Evolutionary conservation across 2,797 vertebrate species (phyloP), one percentile per base, ranked within the genome.

Genomic region (Thaleichthys pacificus): DNA sequence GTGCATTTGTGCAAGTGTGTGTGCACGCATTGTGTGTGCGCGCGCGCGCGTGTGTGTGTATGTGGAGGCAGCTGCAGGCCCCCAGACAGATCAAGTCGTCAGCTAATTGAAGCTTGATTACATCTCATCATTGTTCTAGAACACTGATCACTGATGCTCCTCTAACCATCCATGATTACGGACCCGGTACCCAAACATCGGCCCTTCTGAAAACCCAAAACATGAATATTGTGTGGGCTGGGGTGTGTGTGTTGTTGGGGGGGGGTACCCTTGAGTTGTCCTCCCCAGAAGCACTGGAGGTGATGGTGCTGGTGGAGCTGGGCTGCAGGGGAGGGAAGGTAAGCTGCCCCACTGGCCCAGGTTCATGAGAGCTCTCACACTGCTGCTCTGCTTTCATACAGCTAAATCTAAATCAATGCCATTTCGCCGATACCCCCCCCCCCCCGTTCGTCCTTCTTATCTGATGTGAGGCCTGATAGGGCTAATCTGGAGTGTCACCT

Each of bases 331-430:
- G 84, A 79, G 32, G 70, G 60, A 76, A 83, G 82, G 81, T 85
- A 75, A 77, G 51, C 66, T 80, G 64, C 28, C 75, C 65, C 61
- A 71, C 70, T 75, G 30, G 42, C 68, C 61, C 28, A 38, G 80
- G 90, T 93, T 94, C 91, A 90, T 86, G 86, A 89, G 80, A 77
- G 85, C 92, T 91, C 8, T 42, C 91, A 93, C 91, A 90, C 89
- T 93, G 91, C 91, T 88, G 12, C 38, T 85, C 87, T 90, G 85
- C 86, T 85, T 89, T 91, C 91, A 89, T 88, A 75, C 89, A 77
- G 54, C 90, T 88, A 91, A 93, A 93, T 79, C 90, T 92, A 93
- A 95, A 95, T 94, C 93, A 84, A 93, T 94, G 87, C 78, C 84
- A 77, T 83, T 91, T 81, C 86, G 88, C 88, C 83, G 42, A 35